Evolutionary conservation across 1,140 invertebrate species (phyloP).

Genomic region (Drosophila watanabei): DNA sequence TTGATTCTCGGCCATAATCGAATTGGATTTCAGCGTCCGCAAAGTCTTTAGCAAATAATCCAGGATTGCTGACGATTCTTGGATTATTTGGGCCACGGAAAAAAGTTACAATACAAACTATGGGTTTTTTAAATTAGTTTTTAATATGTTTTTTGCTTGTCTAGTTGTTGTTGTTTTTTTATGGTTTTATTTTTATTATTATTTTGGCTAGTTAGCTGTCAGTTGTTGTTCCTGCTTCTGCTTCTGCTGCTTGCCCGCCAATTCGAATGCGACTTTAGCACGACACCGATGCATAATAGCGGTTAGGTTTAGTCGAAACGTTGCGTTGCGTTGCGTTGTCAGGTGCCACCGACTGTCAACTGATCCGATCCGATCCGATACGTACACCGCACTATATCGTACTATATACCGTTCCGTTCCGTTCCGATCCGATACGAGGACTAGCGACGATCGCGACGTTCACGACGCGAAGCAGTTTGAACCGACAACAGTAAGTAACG

Average conservation of each 20-base stretch:
- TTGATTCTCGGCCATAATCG: slow-evolving; percentile 86
- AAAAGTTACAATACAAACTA: slow-evolving; percentile 25
- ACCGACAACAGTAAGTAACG: slow-evolving; percentile 37
- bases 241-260: slow-evolving; percentile 62
- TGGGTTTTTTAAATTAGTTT: slow-evolving; percentile 12
- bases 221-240: slow-evolving; percentile 47
- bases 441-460: slow-evolving; percentile 31
- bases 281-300: slow-evolving; percentile 77
- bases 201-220: slow-evolving; percentile 28
- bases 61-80: slow-evolving; percentile 74
- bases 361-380: slow-evolving; percentile 36
- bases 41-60: slow-evolving; percentile 85
- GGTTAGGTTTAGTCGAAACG: slow-evolving; percentile 22
- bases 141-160: background rate
- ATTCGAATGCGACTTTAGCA: slow-evolving; percentile 67
- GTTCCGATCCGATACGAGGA: slow-evolving; percentile 35
- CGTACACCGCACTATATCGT: slow-evolving; percentile 20
- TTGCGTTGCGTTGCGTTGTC: slow-evolving; percentile 34
- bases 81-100: slow-evolving; percentile 63
- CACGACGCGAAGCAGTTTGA: slow-evolving; percentile 32
- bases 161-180: slow-evolving; percentile 14
- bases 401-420: slow-evolving; percentile 29
- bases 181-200: slow-evolving; percentile 16
- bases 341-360: slow-evolving; percentile 41
- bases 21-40: slow-evolving; percentile 82